phyloP scores from a whole-genome alignment of 1,140 invertebrate genomes.

The Whitmania pigra region DNA sequence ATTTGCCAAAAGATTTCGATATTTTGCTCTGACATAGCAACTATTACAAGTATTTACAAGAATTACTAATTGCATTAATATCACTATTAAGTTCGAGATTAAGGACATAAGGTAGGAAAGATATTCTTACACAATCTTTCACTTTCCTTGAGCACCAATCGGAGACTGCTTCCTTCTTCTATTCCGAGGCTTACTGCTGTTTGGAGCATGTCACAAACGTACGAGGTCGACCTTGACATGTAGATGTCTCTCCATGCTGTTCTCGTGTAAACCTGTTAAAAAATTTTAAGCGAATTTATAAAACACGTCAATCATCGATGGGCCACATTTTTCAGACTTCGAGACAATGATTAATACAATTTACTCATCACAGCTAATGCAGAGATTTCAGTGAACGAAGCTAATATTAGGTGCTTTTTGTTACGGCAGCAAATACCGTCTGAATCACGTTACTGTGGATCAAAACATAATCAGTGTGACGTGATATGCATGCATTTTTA shows the following conservation, averaged over 20 bases:
- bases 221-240: constrained; percentile 77
- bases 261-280: constrained; percentile 71
- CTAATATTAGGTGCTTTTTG: not conserved
- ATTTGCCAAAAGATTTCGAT: too few species aligned
- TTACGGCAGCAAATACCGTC: not conserved
- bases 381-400: not conserved
- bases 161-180: constrained; percentile 75
- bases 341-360: not conserved
- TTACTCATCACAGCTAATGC: not conserved
- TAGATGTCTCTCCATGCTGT: constrained; percentile 75
- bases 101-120: not conserved
- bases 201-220: constrained; percentile 77
- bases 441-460: not conserved
- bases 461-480: not conserved
- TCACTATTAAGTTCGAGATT: too few species aligned
- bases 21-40: too few species aligned
- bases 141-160: constrained; percentile 76
- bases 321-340: not conserved
- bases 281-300: not conserved
- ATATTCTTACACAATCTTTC: constrained; percentile 49
- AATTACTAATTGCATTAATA: too few species aligned
- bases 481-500: too few species aligned
- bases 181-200: constrained; percentile 74
- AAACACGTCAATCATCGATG: not conserved
- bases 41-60: too few species aligned